Evolutionary conservation across 1,140 invertebrate species (phyloP), one percentile per base, ranked within the genome.

Genomic region (Drosophila arawakana): DNA sequence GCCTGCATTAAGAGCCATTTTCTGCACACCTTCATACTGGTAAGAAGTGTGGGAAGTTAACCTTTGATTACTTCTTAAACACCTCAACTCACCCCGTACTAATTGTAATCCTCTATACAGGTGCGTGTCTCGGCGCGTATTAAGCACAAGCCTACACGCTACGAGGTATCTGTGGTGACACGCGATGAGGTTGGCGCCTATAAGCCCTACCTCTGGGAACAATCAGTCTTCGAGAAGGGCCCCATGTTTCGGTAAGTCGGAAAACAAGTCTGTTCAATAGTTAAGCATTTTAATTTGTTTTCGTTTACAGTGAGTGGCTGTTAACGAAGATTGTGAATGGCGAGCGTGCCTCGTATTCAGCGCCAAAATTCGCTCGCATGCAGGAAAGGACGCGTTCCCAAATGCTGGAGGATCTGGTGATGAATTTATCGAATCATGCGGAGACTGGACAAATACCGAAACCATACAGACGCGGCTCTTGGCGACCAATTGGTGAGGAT

Each of bases 271-370:
- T 15, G 15, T 15, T 15, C 15, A 15, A 15, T 15, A 15, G 15
- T 15, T 0, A 21, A 21, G 18, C 18, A 21, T 2, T 2, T 30
- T 30, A 30, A 4, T 5, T 30, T 30, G 3, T 13, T 4, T 0
- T 3, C 8, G 13, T 25, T 61, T 47, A 8, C 71, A 95, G 97
- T 34, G 98, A 99, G 92, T 99, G 98, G 97, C 94, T 99, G 15
- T 94, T 99, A 5, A 99, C 98, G 3, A 99, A 99, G 93, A 97
- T 99, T 52, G 98, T 99, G 1, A 99, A 99, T 86, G 98, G 98
- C 0, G 98, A 99, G 92, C 94, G 98, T 67, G 98, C 98, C 0
- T 98, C 97, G 68, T 99, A 99, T 89, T 99, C 98, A 9, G 98
- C 98, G 4, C 97, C 98, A 0, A 98, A 99, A 93, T 99, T 99